A percentile compares a stretch with the other conserved stretches of the same genome.
Conservation (phyloP, 2,113 vertebrate genomes). For the Erythrolamprus reginae region DNA sequence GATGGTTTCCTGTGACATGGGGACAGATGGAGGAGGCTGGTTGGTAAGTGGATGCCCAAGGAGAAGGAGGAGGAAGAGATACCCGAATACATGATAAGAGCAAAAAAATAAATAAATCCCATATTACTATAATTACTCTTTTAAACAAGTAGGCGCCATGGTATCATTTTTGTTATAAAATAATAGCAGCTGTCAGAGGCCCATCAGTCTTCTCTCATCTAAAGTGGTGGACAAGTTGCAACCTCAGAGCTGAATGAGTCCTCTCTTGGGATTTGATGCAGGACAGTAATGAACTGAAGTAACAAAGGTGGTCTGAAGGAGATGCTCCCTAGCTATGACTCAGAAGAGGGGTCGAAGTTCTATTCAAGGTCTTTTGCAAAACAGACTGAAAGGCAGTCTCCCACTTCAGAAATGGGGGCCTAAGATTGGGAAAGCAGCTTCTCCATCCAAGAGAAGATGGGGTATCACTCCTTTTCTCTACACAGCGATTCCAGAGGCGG, state of each 20-base stretch:
- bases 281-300: background rate
- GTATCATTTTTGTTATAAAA: background rate
- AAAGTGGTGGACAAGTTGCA: background rate
- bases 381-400: background rate
- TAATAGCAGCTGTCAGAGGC: background rate
- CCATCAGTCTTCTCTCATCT: background rate
- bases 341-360: background rate
- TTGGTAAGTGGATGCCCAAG: slow-evolving; percentile 49
- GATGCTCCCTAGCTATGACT: background rate
- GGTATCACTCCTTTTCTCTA: background rate
- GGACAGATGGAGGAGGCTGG: slow-evolving; percentile 65
- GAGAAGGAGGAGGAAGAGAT: background rate
- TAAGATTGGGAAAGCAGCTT: background rate
- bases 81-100: background rate
- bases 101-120: no score
- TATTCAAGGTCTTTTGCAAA: background rate
- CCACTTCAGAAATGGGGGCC: background rate
- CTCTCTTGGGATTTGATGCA: background rate
- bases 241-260: background rate
- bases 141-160: background rate
- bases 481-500: slow-evolving; percentile 47
- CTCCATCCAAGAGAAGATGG: background rate
- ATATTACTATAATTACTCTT: background rate
- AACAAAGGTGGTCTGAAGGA: background rate
- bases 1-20: slow-evolving; percentile 64